A percentile compares a stretch with the other conserved stretches of the same genome.
These are phyloP conservation scores for Alosa sapidissima DNA, from an alignment of 2,797 vertebrate genomes.

Conservation along the genomic window DNA sequence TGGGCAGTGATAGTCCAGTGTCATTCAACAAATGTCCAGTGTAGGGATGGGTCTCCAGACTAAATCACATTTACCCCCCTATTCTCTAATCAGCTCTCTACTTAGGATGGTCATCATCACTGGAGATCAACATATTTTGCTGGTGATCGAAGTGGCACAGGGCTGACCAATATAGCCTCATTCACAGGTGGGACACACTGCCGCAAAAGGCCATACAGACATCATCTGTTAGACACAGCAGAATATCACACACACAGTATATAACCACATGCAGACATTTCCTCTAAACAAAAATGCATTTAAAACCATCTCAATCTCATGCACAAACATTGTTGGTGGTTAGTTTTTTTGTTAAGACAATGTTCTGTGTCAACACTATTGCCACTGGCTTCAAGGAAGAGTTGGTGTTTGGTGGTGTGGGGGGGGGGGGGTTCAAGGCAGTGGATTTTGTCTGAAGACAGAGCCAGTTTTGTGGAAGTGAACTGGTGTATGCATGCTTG, in stretches of 20 bases:
- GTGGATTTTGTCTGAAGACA: conserved; percentile 46
- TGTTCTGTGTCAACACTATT: conserved; percentile 45
- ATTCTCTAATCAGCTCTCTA: neutral
- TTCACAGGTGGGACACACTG: conserved; percentile 47
- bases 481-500: neutral
- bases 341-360: conserved; percentile 32
- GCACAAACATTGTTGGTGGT: conserved; percentile 47
- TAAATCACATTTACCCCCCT: neutral
- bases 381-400: conserved; percentile 31
- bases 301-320: conserved; percentile 32
- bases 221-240: conserved; percentile 39
- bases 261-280: conserved; percentile 41
- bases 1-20: conserved; percentile 19
- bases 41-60: neutral
- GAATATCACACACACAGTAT: conserved; percentile 40
- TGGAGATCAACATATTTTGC: neutral
- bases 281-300: conserved; percentile 36
- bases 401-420: neutral
- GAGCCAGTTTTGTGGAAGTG: conserved; percentile 48
- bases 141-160: conserved; percentile 52
- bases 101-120: neutral
- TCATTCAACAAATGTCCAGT: neutral
- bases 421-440: conserved; percentile 47
- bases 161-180: conserved; percentile 42
- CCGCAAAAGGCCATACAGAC: conserved; percentile 43